A percentile compares a stretch with the other conserved stretches of the same genome.
phyloP scores from a whole-genome alignment of 2,888 invertebrate species.

The Allacma fusca region DNA sequence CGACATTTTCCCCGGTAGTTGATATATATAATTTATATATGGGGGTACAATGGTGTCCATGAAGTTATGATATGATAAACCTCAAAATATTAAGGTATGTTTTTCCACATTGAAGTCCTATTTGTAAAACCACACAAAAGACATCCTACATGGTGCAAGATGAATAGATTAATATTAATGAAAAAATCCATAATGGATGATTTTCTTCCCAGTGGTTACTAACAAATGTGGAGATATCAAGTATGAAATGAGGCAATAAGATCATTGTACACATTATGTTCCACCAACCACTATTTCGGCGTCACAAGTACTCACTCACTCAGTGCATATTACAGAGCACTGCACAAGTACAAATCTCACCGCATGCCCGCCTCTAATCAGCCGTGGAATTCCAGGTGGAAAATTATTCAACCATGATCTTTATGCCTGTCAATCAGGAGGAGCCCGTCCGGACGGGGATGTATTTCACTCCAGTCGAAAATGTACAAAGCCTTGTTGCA shows the following conservation, averaged over 20 bases:
- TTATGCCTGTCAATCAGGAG: slow-evolving; percentile 34
- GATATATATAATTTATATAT: no score
- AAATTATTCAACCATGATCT: slow-evolving; percentile 41
- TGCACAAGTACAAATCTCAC: slow-evolving; percentile 37
- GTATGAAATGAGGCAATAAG: slow-evolving; percentile 42
- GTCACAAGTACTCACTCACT: background rate
- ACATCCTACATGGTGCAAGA: background rate
- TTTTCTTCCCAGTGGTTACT: slow-evolving; percentile 34
- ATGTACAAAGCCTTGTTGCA: slow-evolving; percentile 11
- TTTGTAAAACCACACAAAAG: slow-evolving; percentile 16
- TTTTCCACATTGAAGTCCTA: background rate
- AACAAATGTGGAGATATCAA: slow-evolving; percentile 35
- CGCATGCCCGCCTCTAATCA: slow-evolving; percentile 37
- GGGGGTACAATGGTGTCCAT: background rate
- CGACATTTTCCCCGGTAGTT: no score
- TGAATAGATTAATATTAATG: slow-evolving; percentile 26
- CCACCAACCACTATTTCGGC: background rate
- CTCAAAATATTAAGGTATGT: slow-evolving; percentile 8
- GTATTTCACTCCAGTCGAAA: background rate
- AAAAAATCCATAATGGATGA: slow-evolving; percentile 27
- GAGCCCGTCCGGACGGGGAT: background rate
- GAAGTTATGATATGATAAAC: background rate
- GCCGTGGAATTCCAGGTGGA: slow-evolving; percentile 45
- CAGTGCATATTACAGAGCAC: background rate
- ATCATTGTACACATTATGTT: slow-evolving; percentile 27